These are phyloP conservation scores for Patella vulgata DNA, from an alignment of 1,140 invertebrate genomes.

Conservation along the genomic window DNA sequence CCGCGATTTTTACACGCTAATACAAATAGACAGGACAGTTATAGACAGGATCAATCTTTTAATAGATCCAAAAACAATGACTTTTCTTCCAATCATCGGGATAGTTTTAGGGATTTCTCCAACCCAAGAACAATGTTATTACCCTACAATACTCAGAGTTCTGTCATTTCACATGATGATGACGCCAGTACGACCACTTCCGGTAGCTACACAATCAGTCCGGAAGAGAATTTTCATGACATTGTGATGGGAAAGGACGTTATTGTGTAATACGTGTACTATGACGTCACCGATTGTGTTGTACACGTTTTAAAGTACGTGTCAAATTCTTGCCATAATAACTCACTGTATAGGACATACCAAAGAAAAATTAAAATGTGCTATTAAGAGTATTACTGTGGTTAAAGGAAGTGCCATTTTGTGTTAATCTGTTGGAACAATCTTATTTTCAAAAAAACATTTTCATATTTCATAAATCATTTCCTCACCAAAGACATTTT, in stretches of 20 bases:
- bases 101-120: neutral
- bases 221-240: slow-evolving; percentile 42
- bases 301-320: too few relatives aligned
- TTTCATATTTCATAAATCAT: too few relatives aligned
- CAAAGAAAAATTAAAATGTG: too few relatives aligned
- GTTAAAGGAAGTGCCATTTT: too few relatives aligned
- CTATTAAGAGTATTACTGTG: too few relatives aligned
- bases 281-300: neutral
- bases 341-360: too few relatives aligned
- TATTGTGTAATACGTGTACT: slow-evolving; percentile 27
- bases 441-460: too few relatives aligned
- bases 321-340: too few relatives aligned
- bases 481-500: too few relatives aligned
- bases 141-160: neutral
- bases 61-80: neutral
- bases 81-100: slow-evolving; percentile 3
- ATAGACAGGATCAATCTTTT: neutral
- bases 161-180: slow-evolving; percentile 28
- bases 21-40: too few relatives aligned
- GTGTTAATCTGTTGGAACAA: too few relatives aligned
- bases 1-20: neutral
- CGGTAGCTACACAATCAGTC: slow-evolving; percentile 48
- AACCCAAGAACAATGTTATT: too few relatives aligned
- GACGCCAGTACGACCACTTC: slow-evolving; percentile 50
- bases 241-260: slow-evolving; percentile 34